phyloP scores from a whole-genome alignment of 2,888 invertebrate species.

The Strigamia maritima region DNA sequence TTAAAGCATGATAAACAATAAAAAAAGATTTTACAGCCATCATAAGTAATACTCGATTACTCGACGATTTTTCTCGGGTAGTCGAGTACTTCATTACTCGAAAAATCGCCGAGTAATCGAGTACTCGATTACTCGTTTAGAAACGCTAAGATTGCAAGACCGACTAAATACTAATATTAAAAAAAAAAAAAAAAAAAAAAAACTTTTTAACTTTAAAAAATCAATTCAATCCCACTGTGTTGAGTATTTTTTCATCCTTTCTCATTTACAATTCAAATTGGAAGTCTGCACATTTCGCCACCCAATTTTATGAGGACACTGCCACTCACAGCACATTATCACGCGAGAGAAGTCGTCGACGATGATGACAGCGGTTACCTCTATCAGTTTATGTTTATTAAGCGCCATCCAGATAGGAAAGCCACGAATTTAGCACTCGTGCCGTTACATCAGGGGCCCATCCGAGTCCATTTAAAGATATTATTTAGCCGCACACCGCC shows the following conservation, averaged over 20 bases:
- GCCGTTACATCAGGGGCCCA: neutral
- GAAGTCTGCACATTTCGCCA: neutral
- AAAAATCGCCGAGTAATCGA: no score
- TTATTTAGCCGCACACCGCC: neutral
- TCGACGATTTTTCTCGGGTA: no score
- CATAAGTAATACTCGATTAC: no score
- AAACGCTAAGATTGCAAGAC: no score
- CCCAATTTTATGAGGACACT: neutral
- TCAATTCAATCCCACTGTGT: neutral
- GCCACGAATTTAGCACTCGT: neutral
- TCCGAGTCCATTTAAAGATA: neutral
- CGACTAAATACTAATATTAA: no score
- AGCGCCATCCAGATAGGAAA: neutral
- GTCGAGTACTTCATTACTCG: no score
- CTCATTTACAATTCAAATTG: neutral
- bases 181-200: no score
- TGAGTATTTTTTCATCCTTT: neutral
- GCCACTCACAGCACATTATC: neutral
- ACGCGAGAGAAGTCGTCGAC: neutral
- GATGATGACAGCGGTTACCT: neutral
- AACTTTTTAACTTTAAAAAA: neutral
- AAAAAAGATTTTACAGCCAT: no score
- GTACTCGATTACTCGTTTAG: no score
- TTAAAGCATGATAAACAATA: no score
- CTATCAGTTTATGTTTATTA: constrained; percentile 20